These are phyloP conservation scores for human DNA, from an alignment of 2,113 vertebrate genomes.

Conservation along the genomic window GRCh38 chr5:151912501-151913000, in stretches of 20 bases:
- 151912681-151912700: background rate
- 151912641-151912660: background rate
- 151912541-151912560: background rate
- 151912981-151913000: background rate
- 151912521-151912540: background rate
- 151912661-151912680: background rate
- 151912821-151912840: background rate
- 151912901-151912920: background rate
- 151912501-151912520: background rate
- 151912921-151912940: background rate
- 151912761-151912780: background rate
- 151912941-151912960: background rate
- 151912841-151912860: background rate
- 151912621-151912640: background rate
- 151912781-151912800: background rate
- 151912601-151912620: background rate
- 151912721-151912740: background rate
- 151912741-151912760: too few species aligned
- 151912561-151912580: conserved; percentile 35
- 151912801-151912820: background rate
- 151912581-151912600: conserved; percentile 31
- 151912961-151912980: background rate
- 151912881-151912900: background rate
- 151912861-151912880: background rate
- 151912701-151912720: background rate